These are phyloP conservation scores for Atopsyche davidsoni DNA, from an alignment of 1,140 invertebrate species.

Conservation along the genomic window DNA sequence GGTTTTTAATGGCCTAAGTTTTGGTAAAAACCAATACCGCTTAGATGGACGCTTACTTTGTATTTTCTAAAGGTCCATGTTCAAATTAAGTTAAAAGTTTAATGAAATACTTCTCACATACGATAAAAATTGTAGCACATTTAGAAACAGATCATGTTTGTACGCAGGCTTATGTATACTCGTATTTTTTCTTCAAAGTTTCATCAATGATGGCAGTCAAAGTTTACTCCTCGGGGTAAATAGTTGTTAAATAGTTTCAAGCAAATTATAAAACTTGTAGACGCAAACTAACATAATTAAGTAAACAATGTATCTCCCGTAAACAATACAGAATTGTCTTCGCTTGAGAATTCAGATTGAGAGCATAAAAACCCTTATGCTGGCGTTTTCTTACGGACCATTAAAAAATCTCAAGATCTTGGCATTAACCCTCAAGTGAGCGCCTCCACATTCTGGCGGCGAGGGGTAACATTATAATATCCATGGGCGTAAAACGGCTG, in stretches of 20 bases:
- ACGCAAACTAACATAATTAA: too few species aligned
- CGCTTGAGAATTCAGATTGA: neutral
- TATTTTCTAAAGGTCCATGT: neutral
- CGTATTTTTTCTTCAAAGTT: too few species aligned
- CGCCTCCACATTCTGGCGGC: slow-evolving; percentile 1
- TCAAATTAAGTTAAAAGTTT: neutral
- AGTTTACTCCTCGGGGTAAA: too few species aligned
- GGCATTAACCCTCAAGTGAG: slow-evolving; percentile 5
- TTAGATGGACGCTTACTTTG: neutral
- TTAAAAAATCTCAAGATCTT: slow-evolving; percentile 16
- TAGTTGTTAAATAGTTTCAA: too few species aligned
- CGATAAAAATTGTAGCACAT: too few species aligned
- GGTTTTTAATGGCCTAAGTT: too few species aligned
- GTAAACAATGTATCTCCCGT: too few species aligned
- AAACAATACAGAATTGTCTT: too few species aligned
- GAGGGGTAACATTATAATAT: slow-evolving; percentile 24
- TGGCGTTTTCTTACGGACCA: neutral
- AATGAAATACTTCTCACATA: neutral
- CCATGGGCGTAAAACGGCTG: slow-evolving; percentile 23
- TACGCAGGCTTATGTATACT: too few species aligned
- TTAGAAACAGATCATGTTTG: too few species aligned
- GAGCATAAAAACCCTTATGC: neutral
- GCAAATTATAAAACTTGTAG: too few species aligned
- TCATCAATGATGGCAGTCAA: too few species aligned
- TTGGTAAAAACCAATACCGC: neutral